phyloP scores from a whole-genome alignment of 2,113 vertebrate genomes.

The Tragelaphus buxtoni region DNA sequence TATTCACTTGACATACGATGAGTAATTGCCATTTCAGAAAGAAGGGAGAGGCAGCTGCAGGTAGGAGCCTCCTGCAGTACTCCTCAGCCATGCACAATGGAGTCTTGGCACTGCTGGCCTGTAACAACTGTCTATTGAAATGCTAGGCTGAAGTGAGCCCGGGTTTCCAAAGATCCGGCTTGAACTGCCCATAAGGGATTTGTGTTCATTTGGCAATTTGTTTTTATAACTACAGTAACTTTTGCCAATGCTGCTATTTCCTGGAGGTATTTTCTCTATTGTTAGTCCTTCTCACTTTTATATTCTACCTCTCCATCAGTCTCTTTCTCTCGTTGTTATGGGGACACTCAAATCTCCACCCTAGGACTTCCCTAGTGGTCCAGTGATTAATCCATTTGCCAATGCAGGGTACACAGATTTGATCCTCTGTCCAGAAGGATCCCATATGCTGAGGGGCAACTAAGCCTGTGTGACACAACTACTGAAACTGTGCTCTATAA shows the following conservation, averaged over 20 bases:
- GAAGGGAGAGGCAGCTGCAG: background rate
- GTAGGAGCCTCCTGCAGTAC: fast-evolving
- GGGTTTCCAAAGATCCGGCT: background rate
- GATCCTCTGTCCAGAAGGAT: background rate
- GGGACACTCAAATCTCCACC: background rate
- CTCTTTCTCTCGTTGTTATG: background rate
- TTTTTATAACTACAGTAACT: background rate
- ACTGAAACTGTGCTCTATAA: background rate
- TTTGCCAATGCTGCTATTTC: background rate
- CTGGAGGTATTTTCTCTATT: background rate
- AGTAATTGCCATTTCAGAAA: background rate
- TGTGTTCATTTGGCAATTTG: background rate
- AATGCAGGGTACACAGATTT: background rate
- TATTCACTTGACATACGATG: background rate
- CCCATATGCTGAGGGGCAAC: background rate
- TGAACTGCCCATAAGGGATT: background rate
- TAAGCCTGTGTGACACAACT: background rate
- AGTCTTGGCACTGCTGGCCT: background rate
- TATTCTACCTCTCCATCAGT: background rate
- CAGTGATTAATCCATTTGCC: background rate
- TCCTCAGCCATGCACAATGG: background rate
- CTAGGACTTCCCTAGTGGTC: background rate
- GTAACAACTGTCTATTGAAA: background rate
- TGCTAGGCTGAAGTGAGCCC: background rate
- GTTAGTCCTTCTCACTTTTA: background rate